Conservation (phyloP, 2,888 invertebrate genomes). For the Caenorhabditis sp. region DNA sequence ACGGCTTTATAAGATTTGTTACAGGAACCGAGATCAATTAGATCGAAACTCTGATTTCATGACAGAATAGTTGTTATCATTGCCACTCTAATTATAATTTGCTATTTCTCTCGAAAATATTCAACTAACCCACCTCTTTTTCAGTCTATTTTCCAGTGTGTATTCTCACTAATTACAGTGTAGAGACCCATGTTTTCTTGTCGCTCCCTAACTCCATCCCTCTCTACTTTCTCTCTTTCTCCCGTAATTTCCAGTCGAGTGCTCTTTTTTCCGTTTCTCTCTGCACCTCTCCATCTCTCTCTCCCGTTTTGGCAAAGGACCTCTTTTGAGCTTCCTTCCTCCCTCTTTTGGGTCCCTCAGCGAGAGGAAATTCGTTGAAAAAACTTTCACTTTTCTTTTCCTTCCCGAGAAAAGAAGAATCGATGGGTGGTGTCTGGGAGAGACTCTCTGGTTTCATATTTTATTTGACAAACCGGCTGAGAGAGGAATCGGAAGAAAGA, state of each 20-base stretch:
- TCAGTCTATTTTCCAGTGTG: conserved; percentile 13
- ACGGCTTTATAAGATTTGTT: too few relatives aligned
- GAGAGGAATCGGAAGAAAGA: conserved; percentile 20
- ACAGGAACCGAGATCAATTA: too few relatives aligned
- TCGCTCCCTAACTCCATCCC: background rate
- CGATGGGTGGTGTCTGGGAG: conserved; percentile 20
- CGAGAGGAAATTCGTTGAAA: conserved; percentile 34
- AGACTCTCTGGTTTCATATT: conserved; percentile 62
- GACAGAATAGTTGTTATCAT: too few relatives aligned
- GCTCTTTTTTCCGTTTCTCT: conserved; percentile 19
- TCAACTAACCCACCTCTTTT: background rate
- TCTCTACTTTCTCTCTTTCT: too few relatives aligned
- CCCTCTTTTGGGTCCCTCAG: conserved; percentile 17
- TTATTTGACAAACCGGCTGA: conserved; percentile 53
- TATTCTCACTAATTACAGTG: conserved; percentile 19
- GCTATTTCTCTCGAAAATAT: too few relatives aligned
- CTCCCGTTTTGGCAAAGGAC: background rate
- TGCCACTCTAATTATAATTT: too few relatives aligned
- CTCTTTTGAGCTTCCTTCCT: conserved; percentile 2
- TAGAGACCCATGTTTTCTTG: conserved; percentile 15
- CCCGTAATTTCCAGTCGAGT: conserved; percentile 54
- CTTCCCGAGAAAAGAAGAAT: conserved; percentile 15
- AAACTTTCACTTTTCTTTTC: conserved; percentile 49
- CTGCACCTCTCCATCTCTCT: background rate
- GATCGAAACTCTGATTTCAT: too few relatives aligned